Percentiles rank a stretch among this genome's conserved stretches.
Conservation (phyloP, 2,113 vertebrate species). For the Pelvicachromis taeniatus region DNA sequence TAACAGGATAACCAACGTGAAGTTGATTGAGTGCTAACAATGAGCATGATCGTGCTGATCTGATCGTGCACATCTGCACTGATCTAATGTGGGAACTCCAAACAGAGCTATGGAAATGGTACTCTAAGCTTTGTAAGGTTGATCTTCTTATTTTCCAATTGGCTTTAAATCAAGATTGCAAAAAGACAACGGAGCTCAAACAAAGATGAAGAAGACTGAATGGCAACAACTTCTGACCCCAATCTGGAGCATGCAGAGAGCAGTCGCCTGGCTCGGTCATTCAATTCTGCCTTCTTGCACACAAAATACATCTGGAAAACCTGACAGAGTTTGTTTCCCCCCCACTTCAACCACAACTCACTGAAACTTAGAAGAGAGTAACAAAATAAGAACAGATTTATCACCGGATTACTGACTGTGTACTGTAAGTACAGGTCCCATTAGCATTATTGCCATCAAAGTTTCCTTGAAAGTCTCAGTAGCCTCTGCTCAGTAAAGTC, state of each 20-base stretch:
- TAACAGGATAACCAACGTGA: not conserved
- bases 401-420: not conserved
- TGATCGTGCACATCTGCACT: not conserved
- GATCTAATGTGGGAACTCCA: not conserved
- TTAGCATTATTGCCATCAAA: not conserved
- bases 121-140: not conserved
- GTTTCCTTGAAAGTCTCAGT: not conserved
- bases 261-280: not conserved
- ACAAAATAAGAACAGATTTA: not conserved
- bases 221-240: not conserved
- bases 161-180: not conserved
- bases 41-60: not conserved
- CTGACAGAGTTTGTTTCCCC: accelerated
- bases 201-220: not conserved
- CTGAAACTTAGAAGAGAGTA: not conserved
- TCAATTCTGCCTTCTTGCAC: not conserved
- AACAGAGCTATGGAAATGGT: not conserved
- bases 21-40: not conserved
- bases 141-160: not conserved
- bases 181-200: not conserved
- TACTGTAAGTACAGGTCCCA: not conserved
- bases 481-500: not conserved
- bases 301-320: not conserved
- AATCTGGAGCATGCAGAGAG: not conserved
- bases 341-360: not conserved